Evolutionary conservation across 2,113 vertebrate species (phyloP), one percentile per base, ranked within the genome.

Genomic region (Strigops habroptila): DNA sequence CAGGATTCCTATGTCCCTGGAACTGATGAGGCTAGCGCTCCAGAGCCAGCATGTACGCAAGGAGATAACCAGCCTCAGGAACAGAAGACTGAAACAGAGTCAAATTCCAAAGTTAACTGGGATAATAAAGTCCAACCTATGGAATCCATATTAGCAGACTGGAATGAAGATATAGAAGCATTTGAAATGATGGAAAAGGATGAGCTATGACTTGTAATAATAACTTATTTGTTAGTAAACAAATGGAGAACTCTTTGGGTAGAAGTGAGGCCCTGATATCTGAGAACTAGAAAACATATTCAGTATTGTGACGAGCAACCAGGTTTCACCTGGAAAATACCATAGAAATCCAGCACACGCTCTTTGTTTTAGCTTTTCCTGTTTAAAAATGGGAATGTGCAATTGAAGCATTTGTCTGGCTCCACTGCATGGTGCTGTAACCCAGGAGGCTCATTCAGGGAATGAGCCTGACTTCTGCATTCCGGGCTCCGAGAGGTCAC

Each of bases 171-270:
- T 97, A 98, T 99, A 98, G 99, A 99, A 98, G 99, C 99, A 7
- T 99, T 99, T 98, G 98, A 99, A 98, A 99, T 99, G 98, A 99
- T 99, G 99, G 99, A 99, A 94, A 99, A 99, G 88, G 99, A 99
- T 86, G 99, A 99, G 96, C 99, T 99, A 98, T 99, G 99, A 99
- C 98, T 98, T 97, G 69, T 92, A 95, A 80, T 95, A 91, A 76
- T 96, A 95, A 94, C 71, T 90, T 95, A 91, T 94, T 95, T 97
- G 96, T 95, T 97, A 96, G 94, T 96, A 93, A 97, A 96, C 65
- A 81, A 88, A 62, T 80, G 76, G 97, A 88, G 95, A 95, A 95
- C 96, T 97, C 92, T 76, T 79, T 94, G 95, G 97, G 95, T 96
- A 90, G 85, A 60, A 87, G 85, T 64, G 86, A 97, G 93, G 94